Evolutionary conservation across 2,113 vertebrate species (phyloP).

Genomic region (Macaca nemestrina): DNA sequence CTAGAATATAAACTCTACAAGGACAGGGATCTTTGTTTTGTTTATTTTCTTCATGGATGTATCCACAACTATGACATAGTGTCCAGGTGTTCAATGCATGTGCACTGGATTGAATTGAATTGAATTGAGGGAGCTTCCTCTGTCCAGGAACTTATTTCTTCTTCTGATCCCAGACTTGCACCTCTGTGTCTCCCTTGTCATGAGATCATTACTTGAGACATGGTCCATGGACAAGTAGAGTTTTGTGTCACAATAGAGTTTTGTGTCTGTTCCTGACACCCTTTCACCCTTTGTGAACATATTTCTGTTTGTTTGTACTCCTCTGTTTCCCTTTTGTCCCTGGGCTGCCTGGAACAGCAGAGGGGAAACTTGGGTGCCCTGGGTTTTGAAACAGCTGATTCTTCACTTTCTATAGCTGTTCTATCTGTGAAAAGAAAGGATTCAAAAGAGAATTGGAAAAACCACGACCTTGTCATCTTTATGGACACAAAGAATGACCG

Average conservation of each 20-base stretch:
- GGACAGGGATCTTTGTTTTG: neutral
- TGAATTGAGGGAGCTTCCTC: neutral
- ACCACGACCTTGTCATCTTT: constrained; percentile 51
- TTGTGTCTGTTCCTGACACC: neutral
- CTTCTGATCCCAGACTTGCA: neutral
- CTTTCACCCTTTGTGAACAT: neutral
- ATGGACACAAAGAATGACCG: constrained; percentile 39
- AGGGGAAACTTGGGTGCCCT: neutral
- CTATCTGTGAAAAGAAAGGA: neutral
- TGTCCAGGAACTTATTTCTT: neutral
- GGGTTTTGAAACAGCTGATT: constrained; percentile 42
- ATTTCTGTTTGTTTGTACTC: neutral
- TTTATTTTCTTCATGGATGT: neutral
- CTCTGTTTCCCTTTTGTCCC: neutral
- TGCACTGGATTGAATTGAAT: neutral
- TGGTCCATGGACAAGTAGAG: neutral
- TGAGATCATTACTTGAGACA: neutral
- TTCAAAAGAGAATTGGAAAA: constrained; percentile 72
- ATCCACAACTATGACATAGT: neutral
- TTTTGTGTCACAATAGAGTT: neutral
- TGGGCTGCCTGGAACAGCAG: neutral
- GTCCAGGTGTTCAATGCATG: neutral
- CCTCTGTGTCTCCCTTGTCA: neutral
- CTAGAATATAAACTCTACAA: neutral
- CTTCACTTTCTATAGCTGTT: constrained; percentile 38